Base-by-base conservation (phyloP, 2,797 vertebrate species). In the Myiotriccus ornatus region DNA sequence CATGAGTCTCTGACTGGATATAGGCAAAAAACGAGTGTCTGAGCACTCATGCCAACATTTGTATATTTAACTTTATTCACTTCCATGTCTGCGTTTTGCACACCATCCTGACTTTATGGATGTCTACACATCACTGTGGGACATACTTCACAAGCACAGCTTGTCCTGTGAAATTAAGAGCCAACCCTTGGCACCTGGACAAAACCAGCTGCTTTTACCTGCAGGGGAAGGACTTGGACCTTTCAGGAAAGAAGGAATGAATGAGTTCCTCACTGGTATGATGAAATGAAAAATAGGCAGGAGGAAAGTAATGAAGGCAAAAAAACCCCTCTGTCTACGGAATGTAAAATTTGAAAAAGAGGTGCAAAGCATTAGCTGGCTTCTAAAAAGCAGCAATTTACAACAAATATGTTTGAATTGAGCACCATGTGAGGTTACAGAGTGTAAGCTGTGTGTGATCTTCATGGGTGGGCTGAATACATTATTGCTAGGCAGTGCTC, bases 31-130 rank as follows among this genome's bases (percentile, higher is more conserved):
- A 50, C 2, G 3, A 35, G 24, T 15, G 34, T 55, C 59, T 50
- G 46, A 62, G 15, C 7, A 7, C 11, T 69, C 12, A 5, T 46
- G 19, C 25, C 60, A 76, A 15, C 7, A 20, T 77, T 43, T 69
- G 10, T 55, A 15, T 65, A 28, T 62, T 63, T 34, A 43, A 17
- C 25, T 81, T 43, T 14, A 19, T 34, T 76, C 35, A n/a, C 87
- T 87, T 87, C 14, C 18, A 3, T 59, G 13, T 55, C 52, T 73
- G 13, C 6, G 6, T 24, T 86, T 88, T 35, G 47, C 39, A 47
- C 10, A 44, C 12, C 12, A 10, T 43, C 27, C 41, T 60, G 73
- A 55, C 20, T 1, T 0, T 49, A 6, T 2, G 3, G n/a, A 24
- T 63, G 15, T 30, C 20, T 21, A 6, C 24, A n/a, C 6, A 8